Conservation (phyloP, 2,888 invertebrate genomes). For the Caradrina clavipalpis region DNA sequence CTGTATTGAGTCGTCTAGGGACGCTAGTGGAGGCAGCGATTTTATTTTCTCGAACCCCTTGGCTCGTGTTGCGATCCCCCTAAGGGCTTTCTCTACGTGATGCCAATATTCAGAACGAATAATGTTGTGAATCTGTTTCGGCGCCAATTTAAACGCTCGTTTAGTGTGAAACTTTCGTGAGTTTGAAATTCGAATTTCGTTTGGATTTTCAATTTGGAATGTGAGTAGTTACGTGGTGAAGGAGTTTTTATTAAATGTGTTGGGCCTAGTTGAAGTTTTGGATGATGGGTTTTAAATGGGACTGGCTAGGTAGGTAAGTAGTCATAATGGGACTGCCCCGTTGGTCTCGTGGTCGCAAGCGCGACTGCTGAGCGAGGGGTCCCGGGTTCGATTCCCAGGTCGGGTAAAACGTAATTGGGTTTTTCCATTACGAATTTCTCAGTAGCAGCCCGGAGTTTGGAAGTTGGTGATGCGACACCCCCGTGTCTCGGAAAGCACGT, state of each 20-base stretch:
- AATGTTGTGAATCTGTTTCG: conserved; percentile 86
- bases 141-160: conserved; percentile 81
- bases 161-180: conserved; percentile 75
- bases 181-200: conserved; percentile 70
- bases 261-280: not conserved
- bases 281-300: not conserved
- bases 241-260: conserved; percentile 55
- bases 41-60: conserved; percentile 83
- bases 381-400: too few species aligned
- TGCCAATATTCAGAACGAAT: conserved; percentile 88
- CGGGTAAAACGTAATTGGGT: too few species aligned
- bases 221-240: conserved; percentile 67
- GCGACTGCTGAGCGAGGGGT: too few species aligned
- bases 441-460: too few species aligned
- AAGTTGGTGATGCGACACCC: too few species aligned
- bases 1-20: conserved; percentile 83
- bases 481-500: too few species aligned
- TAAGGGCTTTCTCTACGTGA: conserved; percentile 86
- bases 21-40: conserved; percentile 83
- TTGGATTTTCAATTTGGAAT: conserved; percentile 79
- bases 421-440: too few species aligned
- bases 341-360: too few species aligned
- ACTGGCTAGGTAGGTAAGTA: not conserved
- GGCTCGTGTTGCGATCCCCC: conserved; percentile 83
- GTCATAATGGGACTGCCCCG: too few species aligned